These are phyloP conservation scores for Paramacrobiotus metropolitanus DNA, from an alignment of 1,140 invertebrate genomes.

Conservation along the genomic window DNA sequence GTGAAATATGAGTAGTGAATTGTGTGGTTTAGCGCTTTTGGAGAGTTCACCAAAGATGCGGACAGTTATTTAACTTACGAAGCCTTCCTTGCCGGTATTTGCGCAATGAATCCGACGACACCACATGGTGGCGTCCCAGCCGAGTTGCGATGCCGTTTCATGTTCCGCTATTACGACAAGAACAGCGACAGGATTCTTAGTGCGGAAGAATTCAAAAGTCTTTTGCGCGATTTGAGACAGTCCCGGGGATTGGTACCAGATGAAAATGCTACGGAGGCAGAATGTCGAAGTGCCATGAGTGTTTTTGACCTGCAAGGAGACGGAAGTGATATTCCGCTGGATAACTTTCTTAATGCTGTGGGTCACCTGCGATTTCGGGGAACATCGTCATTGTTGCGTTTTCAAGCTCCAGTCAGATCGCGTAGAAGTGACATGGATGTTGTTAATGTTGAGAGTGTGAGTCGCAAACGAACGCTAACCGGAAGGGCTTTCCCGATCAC, in stretches of 20 bases:
- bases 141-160: slow-evolving; percentile 31
- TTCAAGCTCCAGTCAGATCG: slow-evolving; percentile 11
- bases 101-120: slow-evolving; percentile 29
- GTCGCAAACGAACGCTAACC: background rate
- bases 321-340: slow-evolving; percentile 19
- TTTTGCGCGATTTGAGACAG: slow-evolving; percentile 20
- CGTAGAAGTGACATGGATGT: background rate
- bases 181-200: slow-evolving; percentile 24
- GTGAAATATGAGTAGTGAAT: slow-evolving; percentile 8
- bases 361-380: slow-evolving; percentile 31
- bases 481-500: background rate
- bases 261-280: slow-evolving; percentile 19
- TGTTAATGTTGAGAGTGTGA: background rate
- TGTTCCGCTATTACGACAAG: slow-evolving; percentile 30
- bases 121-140: slow-evolving; percentile 30
- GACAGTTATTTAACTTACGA: slow-evolving; percentile 21
- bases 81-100: slow-evolving; percentile 28
- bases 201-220: slow-evolving; percentile 23
- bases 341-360: slow-evolving; percentile 27
- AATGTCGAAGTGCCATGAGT: slow-evolving; percentile 16
- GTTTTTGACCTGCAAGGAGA: slow-evolving; percentile 8
- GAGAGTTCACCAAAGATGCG: slow-evolving; percentile 16
- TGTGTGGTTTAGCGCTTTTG: slow-evolving; percentile 23
- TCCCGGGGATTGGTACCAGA: slow-evolving; percentile 21
- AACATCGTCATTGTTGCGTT: slow-evolving; percentile 28